Conservation (phyloP, 2,113 vertebrate species). For the Hypanus sabinus region DNA sequence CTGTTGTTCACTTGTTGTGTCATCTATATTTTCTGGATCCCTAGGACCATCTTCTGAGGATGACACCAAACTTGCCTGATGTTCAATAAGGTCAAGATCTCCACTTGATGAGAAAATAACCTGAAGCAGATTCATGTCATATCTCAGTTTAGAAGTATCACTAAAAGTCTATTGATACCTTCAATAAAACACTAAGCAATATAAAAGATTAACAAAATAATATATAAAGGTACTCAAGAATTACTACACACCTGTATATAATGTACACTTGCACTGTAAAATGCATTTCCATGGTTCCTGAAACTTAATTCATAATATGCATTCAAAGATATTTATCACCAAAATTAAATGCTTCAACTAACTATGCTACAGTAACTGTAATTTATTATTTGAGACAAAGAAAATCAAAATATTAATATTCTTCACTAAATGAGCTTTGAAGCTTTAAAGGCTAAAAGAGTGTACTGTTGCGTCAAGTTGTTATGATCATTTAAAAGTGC, state of each 20-base stretch:
- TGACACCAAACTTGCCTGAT: constrained; percentile 78
- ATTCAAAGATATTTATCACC: not conserved
- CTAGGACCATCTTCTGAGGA: constrained; percentile 88
- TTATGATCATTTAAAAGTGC: not conserved
- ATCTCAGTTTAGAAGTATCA: not conserved
- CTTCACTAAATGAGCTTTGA: not conserved
- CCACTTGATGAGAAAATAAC: constrained; percentile 98
- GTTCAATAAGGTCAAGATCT: constrained; percentile 92
- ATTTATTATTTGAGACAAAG: not conserved
- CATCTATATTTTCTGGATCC: constrained; percentile 88
- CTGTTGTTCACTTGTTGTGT: constrained; percentile 93
- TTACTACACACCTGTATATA: constrained; percentile 49
- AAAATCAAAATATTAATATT: not conserved
- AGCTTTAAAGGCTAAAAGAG: not conserved
- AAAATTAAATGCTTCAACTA: not conserved
- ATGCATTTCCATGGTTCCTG: not conserved
- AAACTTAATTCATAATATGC: not conserved
- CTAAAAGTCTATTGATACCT: not conserved
- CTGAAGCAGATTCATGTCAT: constrained; percentile 52
- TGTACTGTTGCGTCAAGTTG: not conserved
- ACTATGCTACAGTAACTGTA: not conserved
- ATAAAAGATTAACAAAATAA: not conserved
- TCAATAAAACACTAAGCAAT: constrained; percentile 40
- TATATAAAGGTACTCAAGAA: constrained; percentile 46
- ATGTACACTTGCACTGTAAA: not conserved